A percentile compares a stretch with the other conserved stretches of the same genome.
These are phyloP conservation scores for Lithophane socia DNA, from an alignment of 2,888 invertebrate genomes.

Conservation along the genomic window DNA sequence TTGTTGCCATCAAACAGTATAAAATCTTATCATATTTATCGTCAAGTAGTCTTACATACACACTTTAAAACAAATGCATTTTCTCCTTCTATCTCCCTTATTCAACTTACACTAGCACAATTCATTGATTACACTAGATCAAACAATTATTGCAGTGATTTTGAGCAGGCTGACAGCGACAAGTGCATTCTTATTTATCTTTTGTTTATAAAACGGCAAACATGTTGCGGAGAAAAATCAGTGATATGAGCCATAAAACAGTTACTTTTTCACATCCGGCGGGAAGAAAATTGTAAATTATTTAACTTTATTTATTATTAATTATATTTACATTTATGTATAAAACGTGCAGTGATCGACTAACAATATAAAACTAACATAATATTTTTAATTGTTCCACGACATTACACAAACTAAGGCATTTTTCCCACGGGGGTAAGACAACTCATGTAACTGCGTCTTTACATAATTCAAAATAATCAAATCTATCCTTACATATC, in stretches of 20 bases:
- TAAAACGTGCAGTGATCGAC: not conserved
- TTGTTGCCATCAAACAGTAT: constrained; percentile 4
- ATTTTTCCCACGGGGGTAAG: constrained; percentile 6
- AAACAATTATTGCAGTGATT: constrained; percentile 15
- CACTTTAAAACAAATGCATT: constrained; percentile 18
- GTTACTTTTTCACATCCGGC: constrained; percentile 15
- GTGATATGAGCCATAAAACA: not conserved
- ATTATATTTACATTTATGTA: not conserved
- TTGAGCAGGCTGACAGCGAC: not conserved
- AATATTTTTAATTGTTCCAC: constrained; percentile 16
- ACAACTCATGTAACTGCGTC: not conserved
- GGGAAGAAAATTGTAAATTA: constrained; percentile 10
- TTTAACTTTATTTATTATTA: constrained; percentile 13
- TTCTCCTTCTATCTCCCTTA: constrained; percentile 1
- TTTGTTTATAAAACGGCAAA: not conserved
- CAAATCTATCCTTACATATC: not conserved
- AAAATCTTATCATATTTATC: constrained; percentile 31
- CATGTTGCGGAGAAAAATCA: constrained; percentile 11
- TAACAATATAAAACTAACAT: not conserved
- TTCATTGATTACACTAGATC: constrained; percentile 41
- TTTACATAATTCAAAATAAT: not conserved
- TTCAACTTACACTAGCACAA: too few relatives aligned
- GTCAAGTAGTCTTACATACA: constrained; percentile 23
- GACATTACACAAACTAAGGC: not conserved
- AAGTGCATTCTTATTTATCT: not conserved